Conservation (phyloP, 2,113 vertebrate genomes). For the Ciconia maguari region DNA sequence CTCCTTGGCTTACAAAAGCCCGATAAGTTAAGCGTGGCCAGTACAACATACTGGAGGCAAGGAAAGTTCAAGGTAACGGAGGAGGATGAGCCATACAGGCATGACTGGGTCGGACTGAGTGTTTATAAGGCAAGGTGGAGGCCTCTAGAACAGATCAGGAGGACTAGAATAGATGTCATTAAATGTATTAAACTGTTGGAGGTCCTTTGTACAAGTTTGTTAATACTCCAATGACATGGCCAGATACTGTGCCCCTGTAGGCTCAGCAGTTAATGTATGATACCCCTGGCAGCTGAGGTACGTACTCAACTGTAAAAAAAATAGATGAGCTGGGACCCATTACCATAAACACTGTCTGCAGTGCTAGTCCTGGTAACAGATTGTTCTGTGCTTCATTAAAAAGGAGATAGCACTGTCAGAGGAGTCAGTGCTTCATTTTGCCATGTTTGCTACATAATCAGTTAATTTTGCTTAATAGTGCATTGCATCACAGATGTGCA, state of each 20-base stretch:
- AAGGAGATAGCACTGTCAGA: not conserved
- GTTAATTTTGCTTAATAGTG: conserved; percentile 56
- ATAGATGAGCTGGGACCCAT: not conserved
- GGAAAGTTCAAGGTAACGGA: not conserved
- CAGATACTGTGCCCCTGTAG: not conserved
- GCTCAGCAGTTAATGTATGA: not conserved
- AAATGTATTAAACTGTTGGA: not conserved
- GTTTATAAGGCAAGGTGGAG: not conserved
- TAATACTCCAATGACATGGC: not conserved
- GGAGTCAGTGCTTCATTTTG: conserved; percentile 30
- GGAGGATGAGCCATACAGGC: not conserved
- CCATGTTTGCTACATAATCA: conserved; percentile 35
- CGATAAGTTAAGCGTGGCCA: not conserved
- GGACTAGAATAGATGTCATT: not conserved
- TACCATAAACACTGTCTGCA: not conserved
- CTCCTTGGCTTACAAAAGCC: not conserved
- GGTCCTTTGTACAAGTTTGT: not conserved
- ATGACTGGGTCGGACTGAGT: fast-evolving
- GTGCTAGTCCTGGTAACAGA: not conserved
- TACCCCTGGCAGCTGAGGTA: not conserved
- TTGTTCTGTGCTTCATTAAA: conserved; percentile 45
- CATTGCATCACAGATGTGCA: not conserved
- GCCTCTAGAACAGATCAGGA: not conserved
- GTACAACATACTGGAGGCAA: not conserved
- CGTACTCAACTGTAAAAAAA: not conserved